Percentiles rank a stretch among this genome's conserved stretches.
Conservation (phyloP, 64 coral and sea anemone species). For the Montipora cactus region DNA sequence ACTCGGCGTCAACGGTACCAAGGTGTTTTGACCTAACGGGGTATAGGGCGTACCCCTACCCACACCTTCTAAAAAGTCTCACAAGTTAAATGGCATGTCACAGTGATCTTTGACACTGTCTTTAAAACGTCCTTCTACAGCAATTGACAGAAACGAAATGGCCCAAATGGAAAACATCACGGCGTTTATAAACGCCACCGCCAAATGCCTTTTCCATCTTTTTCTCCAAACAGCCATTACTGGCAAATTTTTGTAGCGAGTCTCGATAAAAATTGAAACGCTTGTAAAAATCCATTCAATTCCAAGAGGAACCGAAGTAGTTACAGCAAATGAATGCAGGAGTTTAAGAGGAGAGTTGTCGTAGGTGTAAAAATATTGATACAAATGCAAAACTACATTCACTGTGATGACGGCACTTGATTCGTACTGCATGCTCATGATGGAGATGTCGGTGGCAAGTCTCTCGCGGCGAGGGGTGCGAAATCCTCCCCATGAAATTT, state of each 20-base stretch:
- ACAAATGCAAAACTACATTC: conserved; percentile 9
- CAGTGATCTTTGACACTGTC: background rate
- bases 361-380: conserved; percentile 3
- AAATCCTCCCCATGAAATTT: conserved; percentile 14
- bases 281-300: conserved; percentile 31
- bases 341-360: background rate
- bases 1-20: too few species aligned
- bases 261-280: background rate
- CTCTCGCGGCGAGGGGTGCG: conserved; percentile 19
- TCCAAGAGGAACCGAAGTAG: conserved; percentile 2
- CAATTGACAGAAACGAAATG: background rate
- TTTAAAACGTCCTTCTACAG: background rate
- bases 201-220: conserved; percentile 19
- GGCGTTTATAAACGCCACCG: background rate
- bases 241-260: background rate
- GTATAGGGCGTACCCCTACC: background rate
- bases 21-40: too few species aligned
- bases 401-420: conserved; percentile 14
- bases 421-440: conserved; percentile 25
- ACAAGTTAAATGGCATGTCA: background rate
- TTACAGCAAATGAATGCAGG: background rate
- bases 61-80: background rate
- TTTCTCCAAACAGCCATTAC: conserved; percentile 5
- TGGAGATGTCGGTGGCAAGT: conserved; percentile 1
- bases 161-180: conserved; percentile 11